These are phyloP conservation scores for Plagodis dolabraria DNA, from an alignment of 2,888 invertebrate species.

Conservation along the genomic window DNA sequence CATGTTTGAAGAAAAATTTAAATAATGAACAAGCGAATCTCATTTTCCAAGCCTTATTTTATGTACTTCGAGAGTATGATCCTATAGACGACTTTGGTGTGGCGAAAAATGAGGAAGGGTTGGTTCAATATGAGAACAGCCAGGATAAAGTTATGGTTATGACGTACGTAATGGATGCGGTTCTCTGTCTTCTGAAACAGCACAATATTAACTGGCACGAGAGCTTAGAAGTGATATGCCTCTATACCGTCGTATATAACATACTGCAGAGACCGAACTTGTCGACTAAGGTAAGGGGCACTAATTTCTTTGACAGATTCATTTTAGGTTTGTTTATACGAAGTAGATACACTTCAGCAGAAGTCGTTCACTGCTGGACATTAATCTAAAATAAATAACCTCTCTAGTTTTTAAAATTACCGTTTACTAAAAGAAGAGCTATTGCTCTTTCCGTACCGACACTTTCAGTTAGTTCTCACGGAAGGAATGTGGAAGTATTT, in stretches of 20 bases:
- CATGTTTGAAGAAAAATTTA: constrained; percentile 84
- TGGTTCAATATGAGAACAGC: constrained; percentile 52
- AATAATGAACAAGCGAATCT: constrained; percentile 86
- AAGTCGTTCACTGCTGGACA: too few species aligned
- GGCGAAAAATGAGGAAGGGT: constrained; percentile 41
- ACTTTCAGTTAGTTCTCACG: too few species aligned
- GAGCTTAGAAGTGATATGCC: constrained; percentile 89
- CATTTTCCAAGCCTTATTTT: constrained; percentile 86
- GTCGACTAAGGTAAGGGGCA: constrained; percentile 63
- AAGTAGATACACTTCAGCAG: too few species aligned
- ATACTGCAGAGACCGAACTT: constrained; percentile 69
- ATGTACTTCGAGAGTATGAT: constrained; percentile 84
- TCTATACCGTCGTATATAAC: constrained; percentile 74
- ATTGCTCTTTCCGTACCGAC: too few species aligned
- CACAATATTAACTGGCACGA: constrained; percentile 91
- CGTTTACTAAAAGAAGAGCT: too few species aligned
- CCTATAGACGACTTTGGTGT: constrained; percentile 55
- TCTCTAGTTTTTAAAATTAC: too few species aligned
- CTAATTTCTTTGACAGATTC: neutral
- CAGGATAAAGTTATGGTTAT: constrained; percentile 77
- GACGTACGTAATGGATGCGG: constrained; percentile 87
- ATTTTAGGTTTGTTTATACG: neutral
- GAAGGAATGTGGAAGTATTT: too few species aligned
- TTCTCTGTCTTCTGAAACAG: constrained; percentile 87
- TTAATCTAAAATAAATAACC: too few species aligned